A percentile compares a stretch with the other conserved stretches of the same genome.
Conservation (phyloP, 2,113 vertebrate genomes). For the Podilymbus podiceps region DNA sequence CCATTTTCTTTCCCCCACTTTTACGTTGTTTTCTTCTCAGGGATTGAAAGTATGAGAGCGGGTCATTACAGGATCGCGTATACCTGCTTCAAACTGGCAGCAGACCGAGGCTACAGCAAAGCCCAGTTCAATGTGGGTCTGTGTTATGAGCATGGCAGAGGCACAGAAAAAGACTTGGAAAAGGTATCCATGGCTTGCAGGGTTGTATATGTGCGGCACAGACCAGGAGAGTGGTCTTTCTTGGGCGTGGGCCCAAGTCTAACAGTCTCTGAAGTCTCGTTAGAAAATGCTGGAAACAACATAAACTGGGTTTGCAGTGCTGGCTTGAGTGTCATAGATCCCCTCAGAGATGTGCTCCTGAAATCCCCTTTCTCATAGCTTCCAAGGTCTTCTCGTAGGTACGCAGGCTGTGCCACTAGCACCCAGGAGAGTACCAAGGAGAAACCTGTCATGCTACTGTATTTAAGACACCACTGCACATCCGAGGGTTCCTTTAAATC, state of each 20-base stretch:
- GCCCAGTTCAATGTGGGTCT: constrained; percentile 91
- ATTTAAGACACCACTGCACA: constrained; percentile 14
- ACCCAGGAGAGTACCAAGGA: constrained; percentile 3
- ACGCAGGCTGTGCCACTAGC: background rate
- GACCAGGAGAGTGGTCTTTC: background rate
- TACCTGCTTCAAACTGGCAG: constrained; percentile 86
- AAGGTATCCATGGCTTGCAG: constrained; percentile 70
- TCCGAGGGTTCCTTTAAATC: background rate
- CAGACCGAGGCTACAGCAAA: constrained; percentile 86
- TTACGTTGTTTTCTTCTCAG: constrained; percentile 62
- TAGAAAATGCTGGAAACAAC: constrained; percentile 2
- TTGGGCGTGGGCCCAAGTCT: background rate
- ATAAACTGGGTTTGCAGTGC: background rate
- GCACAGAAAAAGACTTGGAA: constrained; percentile 76
- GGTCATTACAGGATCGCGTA: constrained; percentile 76
- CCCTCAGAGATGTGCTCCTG: background rate
- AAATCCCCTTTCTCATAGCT: background rate
- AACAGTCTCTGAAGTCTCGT: background rate
- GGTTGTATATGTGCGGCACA: background rate
- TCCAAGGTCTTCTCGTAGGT: background rate
- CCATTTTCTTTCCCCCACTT: background rate
- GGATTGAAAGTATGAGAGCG: constrained; percentile 79
- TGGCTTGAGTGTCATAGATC: background rate
- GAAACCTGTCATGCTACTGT: constrained; percentile 40
- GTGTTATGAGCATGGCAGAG: constrained; percentile 89